Conservation (phyloP, 2,888 invertebrate species). For the Oligia latruncula region DNA sequence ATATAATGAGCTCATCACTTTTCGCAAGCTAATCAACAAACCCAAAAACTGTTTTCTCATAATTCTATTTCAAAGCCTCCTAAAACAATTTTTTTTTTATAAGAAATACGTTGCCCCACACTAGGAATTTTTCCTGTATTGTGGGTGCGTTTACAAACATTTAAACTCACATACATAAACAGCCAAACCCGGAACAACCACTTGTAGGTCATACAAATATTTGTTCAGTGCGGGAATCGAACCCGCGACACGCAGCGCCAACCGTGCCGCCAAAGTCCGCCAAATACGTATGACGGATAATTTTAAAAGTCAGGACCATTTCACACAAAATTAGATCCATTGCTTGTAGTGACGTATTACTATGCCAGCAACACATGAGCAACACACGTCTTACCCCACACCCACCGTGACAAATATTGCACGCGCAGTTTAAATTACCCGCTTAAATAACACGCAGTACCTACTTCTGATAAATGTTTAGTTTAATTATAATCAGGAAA, state of each 20-base stretch:
- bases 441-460: background rate
- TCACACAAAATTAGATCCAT: background rate
- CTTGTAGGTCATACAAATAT: too few relatives aligned
- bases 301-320: conserved; percentile 1
- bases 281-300: too few relatives aligned
- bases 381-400: background rate
- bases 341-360: conserved; percentile 1
- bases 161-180: too few relatives aligned
- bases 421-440: conserved; percentile 5
- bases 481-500: conserved; percentile 10
- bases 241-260: too few relatives aligned
- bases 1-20: background rate
- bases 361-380: background rate
- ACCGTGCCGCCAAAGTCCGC: too few relatives aligned
- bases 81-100: too few relatives aligned
- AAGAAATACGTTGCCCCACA: too few relatives aligned
- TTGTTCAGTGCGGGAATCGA: too few relatives aligned
- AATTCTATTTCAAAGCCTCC: background rate
- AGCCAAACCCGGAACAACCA: too few relatives aligned
- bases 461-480: background rate
- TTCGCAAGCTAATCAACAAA: background rate
- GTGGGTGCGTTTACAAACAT: too few relatives aligned
- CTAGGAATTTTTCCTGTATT: too few relatives aligned
- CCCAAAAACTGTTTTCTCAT: background rate
- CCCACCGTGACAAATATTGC: conserved; percentile 3